These are phyloP conservation scores for Proisotoma minuta DNA, from an alignment of 2,888 invertebrate genomes.

Conservation along the genomic window DNA sequence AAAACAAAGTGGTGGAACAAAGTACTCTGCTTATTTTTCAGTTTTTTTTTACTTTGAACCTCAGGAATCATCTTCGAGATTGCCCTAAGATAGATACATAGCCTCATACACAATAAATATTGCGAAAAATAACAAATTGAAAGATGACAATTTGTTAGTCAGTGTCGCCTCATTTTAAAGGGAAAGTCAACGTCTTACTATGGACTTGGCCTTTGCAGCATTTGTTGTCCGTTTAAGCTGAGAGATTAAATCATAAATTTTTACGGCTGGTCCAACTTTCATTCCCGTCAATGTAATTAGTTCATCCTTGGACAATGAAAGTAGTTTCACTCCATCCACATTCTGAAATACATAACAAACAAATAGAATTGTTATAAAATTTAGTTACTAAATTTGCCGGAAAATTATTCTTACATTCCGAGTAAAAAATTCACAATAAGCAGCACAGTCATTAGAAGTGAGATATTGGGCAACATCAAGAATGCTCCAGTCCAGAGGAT, in stretches of 20 bases:
- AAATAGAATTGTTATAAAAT: neutral
- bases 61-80: too few species aligned
- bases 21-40: too few species aligned
- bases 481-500: slow-evolving; percentile 71
- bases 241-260: slow-evolving; percentile 87
- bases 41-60: too few species aligned
- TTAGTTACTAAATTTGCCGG: slow-evolving; percentile 5
- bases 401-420: slow-evolving; percentile 52
- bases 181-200: too few species aligned
- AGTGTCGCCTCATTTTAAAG: too few species aligned
- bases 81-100: too few species aligned
- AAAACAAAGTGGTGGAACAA: too few species aligned
- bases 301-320: slow-evolving; percentile 80
- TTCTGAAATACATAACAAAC: slow-evolving; percentile 56
- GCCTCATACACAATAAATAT: too few species aligned
- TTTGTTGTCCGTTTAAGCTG: slow-evolving; percentile 81
- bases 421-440: slow-evolving; percentile 60
- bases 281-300: slow-evolving; percentile 82
- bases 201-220: slow-evolving; percentile 50
- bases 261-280: slow-evolving; percentile 91
- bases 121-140: too few species aligned
- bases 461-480: slow-evolving; percentile 85
- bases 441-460: slow-evolving; percentile 72
- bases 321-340: slow-evolving; percentile 74
- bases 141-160: too few species aligned